These are phyloP conservation scores for Centropristis striata DNA, from an alignment of 2,113 vertebrate genomes.

Conservation along the genomic window DNA sequence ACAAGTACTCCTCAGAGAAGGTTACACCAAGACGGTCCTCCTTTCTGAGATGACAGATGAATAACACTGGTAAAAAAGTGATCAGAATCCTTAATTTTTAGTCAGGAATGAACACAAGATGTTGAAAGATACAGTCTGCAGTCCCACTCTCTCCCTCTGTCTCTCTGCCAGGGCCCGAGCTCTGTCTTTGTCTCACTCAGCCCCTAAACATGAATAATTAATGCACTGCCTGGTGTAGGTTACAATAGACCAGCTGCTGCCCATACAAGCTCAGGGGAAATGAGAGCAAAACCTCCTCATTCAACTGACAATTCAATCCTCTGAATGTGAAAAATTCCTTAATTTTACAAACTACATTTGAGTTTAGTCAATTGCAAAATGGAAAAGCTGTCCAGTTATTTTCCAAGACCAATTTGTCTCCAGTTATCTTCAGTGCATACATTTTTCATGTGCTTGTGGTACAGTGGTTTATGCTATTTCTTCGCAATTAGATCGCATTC, in stretches of 20 bases:
- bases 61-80: not conserved
- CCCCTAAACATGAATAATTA: conserved; percentile 78
- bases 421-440: not conserved
- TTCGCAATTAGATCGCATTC: not conserved
- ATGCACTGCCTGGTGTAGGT: conserved; percentile 45
- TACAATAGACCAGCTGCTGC: conserved; percentile 76
- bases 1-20: not conserved
- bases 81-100: not conserved
- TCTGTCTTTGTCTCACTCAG: conserved; percentile 60
- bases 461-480: too few species aligned
- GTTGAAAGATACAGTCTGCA: not conserved
- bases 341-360: not conserved
- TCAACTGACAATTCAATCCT: not conserved
- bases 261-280: conserved; percentile 12
- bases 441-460: not conserved
- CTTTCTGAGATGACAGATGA: not conserved
- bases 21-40: not conserved
- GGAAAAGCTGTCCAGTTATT: not conserved
- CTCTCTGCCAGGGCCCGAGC: conserved; percentile 26
- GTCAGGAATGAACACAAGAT: conserved; percentile 10
- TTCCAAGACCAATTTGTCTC: not conserved
- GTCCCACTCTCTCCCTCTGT: not conserved
- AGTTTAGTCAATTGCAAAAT: not conserved
- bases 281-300: conserved; percentile 17
- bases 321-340: not conserved